A percentile compares a stretch with the other conserved stretches of the same genome.
phyloP scores from a whole-genome alignment of 2,888 invertebrate genomes.

The Cactoblastis cactorum region DNA sequence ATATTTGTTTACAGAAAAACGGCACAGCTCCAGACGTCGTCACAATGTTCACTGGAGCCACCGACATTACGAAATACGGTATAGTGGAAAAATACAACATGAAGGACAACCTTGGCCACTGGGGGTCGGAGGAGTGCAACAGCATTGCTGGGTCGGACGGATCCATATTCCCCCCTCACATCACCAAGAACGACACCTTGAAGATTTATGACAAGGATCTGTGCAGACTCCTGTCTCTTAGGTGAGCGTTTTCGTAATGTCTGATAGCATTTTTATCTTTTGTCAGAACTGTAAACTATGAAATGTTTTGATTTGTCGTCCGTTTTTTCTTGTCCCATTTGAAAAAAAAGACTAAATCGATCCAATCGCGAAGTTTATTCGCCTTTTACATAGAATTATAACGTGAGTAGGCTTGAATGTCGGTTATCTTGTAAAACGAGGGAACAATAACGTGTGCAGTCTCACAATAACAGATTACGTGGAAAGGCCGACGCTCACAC shows the following conservation, averaged over 20 bases:
- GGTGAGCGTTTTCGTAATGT: conserved; percentile 73
- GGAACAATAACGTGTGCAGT: background rate
- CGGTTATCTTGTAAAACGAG: background rate
- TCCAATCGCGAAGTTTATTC: conserved; percentile 1
- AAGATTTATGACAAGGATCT: conserved; percentile 93
- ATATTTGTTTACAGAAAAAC: conserved; percentile 81
- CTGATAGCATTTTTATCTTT: no score
- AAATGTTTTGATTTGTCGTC: background rate
- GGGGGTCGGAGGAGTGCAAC: conserved; percentile 89
- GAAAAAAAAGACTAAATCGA: no score
- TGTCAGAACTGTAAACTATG: no score
- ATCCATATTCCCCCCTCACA: conserved; percentile 93
- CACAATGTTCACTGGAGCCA: conserved; percentile 88
- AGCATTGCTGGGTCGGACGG: conserved; percentile 92
- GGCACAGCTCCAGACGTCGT: conserved; percentile 86
- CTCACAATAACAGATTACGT: conserved; percentile 3
- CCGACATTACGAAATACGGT: conserved; percentile 86
- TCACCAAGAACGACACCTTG: conserved; percentile 86
- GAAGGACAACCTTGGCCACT: conserved; percentile 84
- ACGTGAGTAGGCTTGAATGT: background rate
- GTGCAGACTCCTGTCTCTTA: conserved; percentile 89
- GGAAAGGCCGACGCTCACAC: conserved; percentile 2
- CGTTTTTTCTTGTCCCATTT: background rate
- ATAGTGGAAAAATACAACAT: conserved; percentile 88
- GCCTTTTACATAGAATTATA: background rate